A percentile compares a stretch with the other conserved stretches of the same genome.
phyloP scores from a whole-genome alignment of 2,113 vertebrate genomes.

The Ovis canadensis region DNA sequence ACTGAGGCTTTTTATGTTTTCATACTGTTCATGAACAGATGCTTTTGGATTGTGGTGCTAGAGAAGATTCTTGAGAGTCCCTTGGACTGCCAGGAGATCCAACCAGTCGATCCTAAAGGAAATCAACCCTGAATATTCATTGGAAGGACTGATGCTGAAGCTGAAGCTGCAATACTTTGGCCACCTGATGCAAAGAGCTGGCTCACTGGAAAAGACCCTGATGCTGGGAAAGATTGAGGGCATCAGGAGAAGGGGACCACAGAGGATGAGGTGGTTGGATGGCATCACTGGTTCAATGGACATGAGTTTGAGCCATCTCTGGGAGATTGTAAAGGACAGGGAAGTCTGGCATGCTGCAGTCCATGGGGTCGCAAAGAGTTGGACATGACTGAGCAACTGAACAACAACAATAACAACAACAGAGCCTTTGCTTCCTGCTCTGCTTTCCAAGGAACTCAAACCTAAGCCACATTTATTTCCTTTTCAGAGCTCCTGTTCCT shows the following conservation, averaged over 20 bases:
- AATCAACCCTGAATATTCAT: neutral
- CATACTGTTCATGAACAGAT: neutral
- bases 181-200: fast-evolving
- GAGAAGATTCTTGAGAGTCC: neutral
- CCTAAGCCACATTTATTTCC: neutral
- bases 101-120: neutral
- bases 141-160: neutral
- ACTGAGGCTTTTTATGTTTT: neutral
- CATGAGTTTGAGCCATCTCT: neutral
- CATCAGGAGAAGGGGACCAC: neutral
- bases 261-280: neutral
- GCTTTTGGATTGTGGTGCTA: neutral
- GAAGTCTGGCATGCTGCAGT: neutral
- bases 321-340: neutral
- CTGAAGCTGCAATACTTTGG: neutral
- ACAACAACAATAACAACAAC: neutral
- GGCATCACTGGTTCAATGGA: neutral
- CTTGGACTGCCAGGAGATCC: neutral
- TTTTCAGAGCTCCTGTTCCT: neutral
- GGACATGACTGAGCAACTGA: neutral
- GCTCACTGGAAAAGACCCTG: neutral
- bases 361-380: neutral
- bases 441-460: neutral
- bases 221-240: neutral
- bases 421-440: neutral